phyloP scores from a whole-genome alignment of 2,113 vertebrate genomes.

The Xenopus borealis region DNA sequence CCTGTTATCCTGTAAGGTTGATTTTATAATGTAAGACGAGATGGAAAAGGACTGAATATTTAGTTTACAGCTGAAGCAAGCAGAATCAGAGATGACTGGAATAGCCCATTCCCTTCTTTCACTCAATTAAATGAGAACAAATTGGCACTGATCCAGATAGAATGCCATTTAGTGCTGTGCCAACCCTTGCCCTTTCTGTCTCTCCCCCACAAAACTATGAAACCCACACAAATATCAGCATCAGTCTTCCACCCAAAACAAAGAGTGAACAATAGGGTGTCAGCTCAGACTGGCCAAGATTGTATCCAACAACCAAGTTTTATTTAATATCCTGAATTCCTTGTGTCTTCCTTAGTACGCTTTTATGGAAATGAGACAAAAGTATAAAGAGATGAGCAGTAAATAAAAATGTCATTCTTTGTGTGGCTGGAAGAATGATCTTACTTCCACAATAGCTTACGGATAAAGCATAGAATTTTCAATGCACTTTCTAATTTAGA shows the following conservation, averaged over 20 bases:
- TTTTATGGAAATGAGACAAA: slow-evolving; percentile 58
- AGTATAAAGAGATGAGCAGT: slow-evolving; percentile 55
- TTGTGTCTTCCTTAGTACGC: slow-evolving; percentile 54
- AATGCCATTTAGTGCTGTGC: slow-evolving; percentile 8
- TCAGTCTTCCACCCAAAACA: slow-evolving; percentile 27
- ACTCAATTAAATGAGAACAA: slow-evolving; percentile 20
- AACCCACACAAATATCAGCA: slow-evolving; percentile 8
- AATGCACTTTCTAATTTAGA: too few relatives aligned
- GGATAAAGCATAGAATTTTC: not conserved
- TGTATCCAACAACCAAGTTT: slow-evolving; percentile 55
- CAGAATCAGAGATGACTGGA: too few relatives aligned
- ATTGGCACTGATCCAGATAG: not conserved
- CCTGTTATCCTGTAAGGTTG: too few relatives aligned
- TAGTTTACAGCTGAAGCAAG: too few relatives aligned
- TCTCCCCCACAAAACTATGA: not conserved
- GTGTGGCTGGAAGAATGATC: slow-evolving; percentile 43
- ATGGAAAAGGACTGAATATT: too few relatives aligned
- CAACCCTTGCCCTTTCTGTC: not conserved
- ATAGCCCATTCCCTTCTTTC: not conserved
- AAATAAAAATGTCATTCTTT: slow-evolving; percentile 62
- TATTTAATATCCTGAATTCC: slow-evolving; percentile 57
- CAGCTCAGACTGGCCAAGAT: slow-evolving; percentile 63
- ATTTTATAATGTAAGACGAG: too few relatives aligned
- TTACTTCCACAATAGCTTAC: not conserved
- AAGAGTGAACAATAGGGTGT: slow-evolving; percentile 60